Base-by-base conservation (phyloP, 2,113 vertebrate genomes). In the Ciconia boyciana region DNA sequence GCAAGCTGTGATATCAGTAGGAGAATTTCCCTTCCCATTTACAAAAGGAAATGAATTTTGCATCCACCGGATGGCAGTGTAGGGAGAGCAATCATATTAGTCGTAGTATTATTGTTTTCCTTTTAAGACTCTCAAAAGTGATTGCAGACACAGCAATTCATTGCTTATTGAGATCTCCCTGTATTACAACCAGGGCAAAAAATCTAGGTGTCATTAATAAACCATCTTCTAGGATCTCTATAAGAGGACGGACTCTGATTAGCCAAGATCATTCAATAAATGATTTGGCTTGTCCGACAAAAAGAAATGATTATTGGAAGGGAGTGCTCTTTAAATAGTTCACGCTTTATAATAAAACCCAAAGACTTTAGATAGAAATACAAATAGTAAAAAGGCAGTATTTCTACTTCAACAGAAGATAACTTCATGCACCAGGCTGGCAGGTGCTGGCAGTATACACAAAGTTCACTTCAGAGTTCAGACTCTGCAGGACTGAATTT, bases 51-150 rank as follows among this genome's bases (percentile, higher is more conserved):
- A 88, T 90, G 17, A 89, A 60, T 86, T 85, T 62, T 89, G 70
- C 51, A 79, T 88, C 96, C 97, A 95, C 95, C 28, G 88, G 96
- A 94, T 97, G 97, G 96, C 96, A 95, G 92, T 96, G 87, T 87
- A 83, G 90, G 92, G 83, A 96, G 94, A 95, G 82, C 89, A 94
- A 97, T 92, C 76, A 29, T 36, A 87, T 77, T 83, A 83, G 70
- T 65, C 8, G 21, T 72, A 88, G 81, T 89, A 80, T 34, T 91
- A 93, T 77, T 93, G 86, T 94, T 95, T 96, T 97, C 87, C 82
- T 87, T 93, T 82, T 77, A 88, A 95, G 75, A 52, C 48, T 95
- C 87, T 93, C 89, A 91, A 61, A 97, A 95, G 84, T 44, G 89
- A 94, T 82, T 96, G 96, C 93, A 96, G 95, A 95, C 54, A 78